phyloP scores from a whole-genome alignment of 2,113 vertebrate genomes.

The Glareola pratincola region DNA sequence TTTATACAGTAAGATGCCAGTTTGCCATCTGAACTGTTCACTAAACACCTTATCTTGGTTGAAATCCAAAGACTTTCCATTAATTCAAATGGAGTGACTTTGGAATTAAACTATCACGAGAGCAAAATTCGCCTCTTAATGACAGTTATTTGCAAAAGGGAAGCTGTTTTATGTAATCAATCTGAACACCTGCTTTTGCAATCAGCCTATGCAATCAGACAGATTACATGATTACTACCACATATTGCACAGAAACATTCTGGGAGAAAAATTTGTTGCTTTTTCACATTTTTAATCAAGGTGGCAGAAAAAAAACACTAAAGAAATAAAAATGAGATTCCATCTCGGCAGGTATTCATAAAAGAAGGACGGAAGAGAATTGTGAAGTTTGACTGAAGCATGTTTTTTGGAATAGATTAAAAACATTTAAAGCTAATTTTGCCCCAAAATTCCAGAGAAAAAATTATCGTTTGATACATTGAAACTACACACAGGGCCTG shows the following conservation, averaged over 20 bases:
- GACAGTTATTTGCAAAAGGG: slow-evolving; percentile 29
- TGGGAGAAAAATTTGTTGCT: not conserved
- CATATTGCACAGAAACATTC: not conserved
- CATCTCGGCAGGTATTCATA: not conserved
- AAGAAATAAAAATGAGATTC: not conserved
- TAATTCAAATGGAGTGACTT: slow-evolving; percentile 22
- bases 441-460: not conserved
- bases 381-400: not conserved
- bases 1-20: not conserved
- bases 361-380: not conserved
- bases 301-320: not conserved
- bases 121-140: not conserved
- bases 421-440: not conserved
- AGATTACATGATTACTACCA: slow-evolving; percentile 27
- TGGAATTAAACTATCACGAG: not conserved
- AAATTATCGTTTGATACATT: not conserved
- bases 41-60: not conserved
- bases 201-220: slow-evolving; percentile 30
- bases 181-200: slow-evolving; percentile 28
- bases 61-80: not conserved
- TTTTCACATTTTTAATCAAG: slow-evolving; percentile 26
- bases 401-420: not conserved
- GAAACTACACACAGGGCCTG: not conserved
- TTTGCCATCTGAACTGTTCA: not conserved
- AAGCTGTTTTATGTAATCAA: slow-evolving; percentile 9